Evolutionary conservation across 2,888 invertebrate genomes (phyloP).

Genomic region (Mesodorylaimus sp.): DNA sequence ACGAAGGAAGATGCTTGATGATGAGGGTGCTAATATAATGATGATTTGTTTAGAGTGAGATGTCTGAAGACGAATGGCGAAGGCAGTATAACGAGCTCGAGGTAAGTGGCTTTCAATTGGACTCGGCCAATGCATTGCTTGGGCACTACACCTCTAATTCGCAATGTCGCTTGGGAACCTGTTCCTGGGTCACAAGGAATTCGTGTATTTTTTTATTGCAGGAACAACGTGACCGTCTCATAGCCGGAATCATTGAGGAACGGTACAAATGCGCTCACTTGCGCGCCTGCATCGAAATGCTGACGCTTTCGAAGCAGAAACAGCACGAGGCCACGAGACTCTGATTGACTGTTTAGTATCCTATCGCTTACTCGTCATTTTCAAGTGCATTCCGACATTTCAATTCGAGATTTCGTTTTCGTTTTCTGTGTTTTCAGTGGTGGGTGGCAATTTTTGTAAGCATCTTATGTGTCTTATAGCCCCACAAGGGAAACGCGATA

Average conservation of each 20-base stretch:
- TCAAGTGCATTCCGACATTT: too few relatives aligned
- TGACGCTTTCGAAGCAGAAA: background rate
- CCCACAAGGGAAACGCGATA: too few relatives aligned
- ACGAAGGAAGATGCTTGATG: background rate
- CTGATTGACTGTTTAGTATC: too few relatives aligned
- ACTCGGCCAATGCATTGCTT: background rate
- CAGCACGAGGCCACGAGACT: background rate
- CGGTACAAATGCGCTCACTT: background rate
- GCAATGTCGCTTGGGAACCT: too few relatives aligned
- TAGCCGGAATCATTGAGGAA: slow-evolving; percentile 1
- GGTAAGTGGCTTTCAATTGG: background rate
- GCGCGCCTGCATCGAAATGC: slow-evolving; percentile 4
- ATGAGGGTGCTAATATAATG: too few relatives aligned
- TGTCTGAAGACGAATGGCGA: slow-evolving; percentile 1
- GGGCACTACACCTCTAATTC: background rate
- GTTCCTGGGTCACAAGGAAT: too few relatives aligned
- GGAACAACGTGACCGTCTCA: background rate
- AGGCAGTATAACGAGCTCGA: background rate
- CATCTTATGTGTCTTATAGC: too few relatives aligned
- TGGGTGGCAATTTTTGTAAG: too few relatives aligned
- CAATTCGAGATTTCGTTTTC: too few relatives aligned
- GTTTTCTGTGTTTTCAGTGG: too few relatives aligned
- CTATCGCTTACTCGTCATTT: too few relatives aligned
- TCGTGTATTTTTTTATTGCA: background rate
- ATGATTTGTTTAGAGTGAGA: background rate